Conservation (phyloP, 2,113 vertebrate species). For the human region GRCh38 chr16:75942501-75943000, state of each 20-base stretch:
- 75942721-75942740: background rate
- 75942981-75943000: background rate
- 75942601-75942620: background rate
- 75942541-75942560: background rate
- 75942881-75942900: background rate
- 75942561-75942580: background rate
- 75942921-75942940: background rate
- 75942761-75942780: background rate
- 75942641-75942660: background rate
- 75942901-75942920: background rate
- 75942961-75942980: background rate
- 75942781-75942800: background rate
- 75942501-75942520: background rate
- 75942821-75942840: background rate
- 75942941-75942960: background rate
- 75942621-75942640: background rate
- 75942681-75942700: background rate
- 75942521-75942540: too few species aligned
- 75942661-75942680: background rate
- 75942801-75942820: background rate
- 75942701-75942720: background rate
- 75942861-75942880: background rate
- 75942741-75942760: background rate
- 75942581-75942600: background rate
- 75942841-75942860: background rate